Evolutionary conservation across 1,140 invertebrate genomes (phyloP).

Genomic region (Pinna nobilis): DNA sequence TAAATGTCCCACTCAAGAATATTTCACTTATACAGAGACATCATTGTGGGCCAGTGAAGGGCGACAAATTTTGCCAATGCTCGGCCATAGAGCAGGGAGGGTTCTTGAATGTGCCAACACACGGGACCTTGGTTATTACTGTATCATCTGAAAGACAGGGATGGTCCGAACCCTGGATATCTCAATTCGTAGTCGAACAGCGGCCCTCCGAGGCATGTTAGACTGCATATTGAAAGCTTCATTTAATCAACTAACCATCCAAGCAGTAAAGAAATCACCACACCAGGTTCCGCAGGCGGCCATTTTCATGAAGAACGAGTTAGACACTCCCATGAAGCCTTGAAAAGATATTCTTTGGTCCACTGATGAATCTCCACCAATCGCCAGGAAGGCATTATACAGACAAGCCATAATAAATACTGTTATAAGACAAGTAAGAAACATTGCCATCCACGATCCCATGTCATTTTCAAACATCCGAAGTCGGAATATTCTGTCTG

Average conservation of each 20-base stretch:
- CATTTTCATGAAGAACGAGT: constrained; percentile 77
- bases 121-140: too few relatives aligned
- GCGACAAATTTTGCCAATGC: too few relatives aligned
- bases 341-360: constrained; percentile 72
- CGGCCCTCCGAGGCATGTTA: too few relatives aligned
- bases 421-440: constrained; percentile 76
- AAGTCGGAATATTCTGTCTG: constrained; percentile 71
- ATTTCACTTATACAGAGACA: too few relatives aligned
- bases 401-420: constrained; percentile 77
- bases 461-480: constrained; percentile 79
- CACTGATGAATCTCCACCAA: constrained; percentile 71
- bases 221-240: not conserved
- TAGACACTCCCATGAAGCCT: constrained; percentile 71
- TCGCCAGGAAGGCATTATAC: constrained; percentile 76
- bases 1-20: too few relatives aligned
- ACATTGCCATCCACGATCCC: constrained; percentile 79
- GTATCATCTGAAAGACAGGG: too few relatives aligned
- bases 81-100: too few relatives aligned
- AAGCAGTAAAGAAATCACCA: constrained; percentile 78
- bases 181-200: too few relatives aligned
- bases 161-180: too few relatives aligned
- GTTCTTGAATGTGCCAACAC: too few relatives aligned
- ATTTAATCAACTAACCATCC: constrained; percentile 72
- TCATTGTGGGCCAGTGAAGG: too few relatives aligned
- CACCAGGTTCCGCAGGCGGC: constrained; percentile 79